phyloP scores from a whole-genome alignment of 2,888 invertebrate genomes.

The Acleris laterana region DNA sequence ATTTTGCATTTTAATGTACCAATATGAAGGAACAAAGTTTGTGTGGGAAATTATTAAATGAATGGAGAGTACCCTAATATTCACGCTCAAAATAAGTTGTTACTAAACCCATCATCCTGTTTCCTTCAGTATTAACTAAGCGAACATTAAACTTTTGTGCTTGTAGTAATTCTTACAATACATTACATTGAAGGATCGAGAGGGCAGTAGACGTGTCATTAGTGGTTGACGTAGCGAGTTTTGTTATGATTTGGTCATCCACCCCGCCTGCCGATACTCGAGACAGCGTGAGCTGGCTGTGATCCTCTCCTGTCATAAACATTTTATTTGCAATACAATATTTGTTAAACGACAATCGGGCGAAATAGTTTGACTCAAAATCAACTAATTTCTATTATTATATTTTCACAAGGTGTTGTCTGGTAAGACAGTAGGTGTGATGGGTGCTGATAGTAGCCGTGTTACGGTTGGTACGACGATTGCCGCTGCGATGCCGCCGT shows the following conservation, averaged over 20 bases:
- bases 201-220: constrained; percentile 63
- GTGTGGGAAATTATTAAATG: constrained; percentile 62
- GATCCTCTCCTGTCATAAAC: constrained; percentile 71
- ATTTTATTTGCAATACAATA: constrained; percentile 64
- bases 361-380: constrained; percentile 77
- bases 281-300: constrained; percentile 66
- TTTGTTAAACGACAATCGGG: constrained; percentile 65
- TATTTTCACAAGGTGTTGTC: constrained; percentile 85
- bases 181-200: constrained; percentile 72
- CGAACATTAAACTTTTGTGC: constrained; percentile 61
- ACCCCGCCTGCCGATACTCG: constrained; percentile 66
- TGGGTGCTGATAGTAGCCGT: constrained; percentile 76
- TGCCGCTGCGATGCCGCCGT: constrained; percentile 69
- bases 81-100: constrained; percentile 47
- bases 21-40: constrained; percentile 47
- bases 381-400: constrained; percentile 80
- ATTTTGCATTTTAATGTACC: constrained; percentile 12
- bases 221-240: constrained; percentile 71
- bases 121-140: constrained; percentile 63
- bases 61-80: constrained; percentile 72
- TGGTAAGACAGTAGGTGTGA: constrained; percentile 84
- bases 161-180: constrained; percentile 70
- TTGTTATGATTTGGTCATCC: constrained; percentile 67
- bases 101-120: constrained; percentile 58
- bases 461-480: constrained; percentile 76